These are phyloP conservation scores for Arctia plantaginis DNA, from an alignment of 2,888 invertebrate genomes.

Conservation along the genomic window DNA sequence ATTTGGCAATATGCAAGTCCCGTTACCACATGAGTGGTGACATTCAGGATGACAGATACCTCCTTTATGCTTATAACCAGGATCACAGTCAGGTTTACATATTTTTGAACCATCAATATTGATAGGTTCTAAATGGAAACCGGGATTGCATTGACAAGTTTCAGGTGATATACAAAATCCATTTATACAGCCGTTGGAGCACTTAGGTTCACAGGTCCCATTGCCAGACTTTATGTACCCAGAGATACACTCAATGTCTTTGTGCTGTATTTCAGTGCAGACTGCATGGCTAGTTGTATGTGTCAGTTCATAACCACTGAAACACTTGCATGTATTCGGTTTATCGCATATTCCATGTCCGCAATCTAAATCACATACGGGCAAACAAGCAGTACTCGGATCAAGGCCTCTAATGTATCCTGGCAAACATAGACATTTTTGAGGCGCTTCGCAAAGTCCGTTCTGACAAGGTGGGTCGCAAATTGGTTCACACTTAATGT, in stretches of 20 bases:
- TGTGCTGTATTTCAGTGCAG: not conserved
- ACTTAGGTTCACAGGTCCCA: slow-evolving; percentile 55
- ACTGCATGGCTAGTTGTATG: not conserved
- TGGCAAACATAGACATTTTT: slow-evolving; percentile 34
- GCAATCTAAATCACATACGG: slow-evolving; percentile 44
- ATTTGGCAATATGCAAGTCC: slow-evolving; percentile 54
- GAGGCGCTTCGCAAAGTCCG: slow-evolving; percentile 53
- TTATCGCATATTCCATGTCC: slow-evolving; percentile 53
- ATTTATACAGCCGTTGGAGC: slow-evolving; percentile 76
- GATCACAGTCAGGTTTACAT: slow-evolving; percentile 1
- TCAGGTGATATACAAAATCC: slow-evolving; percentile 81
- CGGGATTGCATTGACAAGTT: slow-evolving; percentile 73
- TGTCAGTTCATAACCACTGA: slow-evolving; percentile 15
- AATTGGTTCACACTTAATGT: not conserved
- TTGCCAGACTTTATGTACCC: slow-evolving; percentile 48
- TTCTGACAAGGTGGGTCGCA: slow-evolving; percentile 52
- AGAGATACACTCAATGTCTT: slow-evolving; percentile 12
- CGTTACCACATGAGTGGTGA: slow-evolving; percentile 50
- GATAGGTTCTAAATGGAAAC: not conserved
- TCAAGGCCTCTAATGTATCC: slow-evolving; percentile 26
- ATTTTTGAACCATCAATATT: not conserved
- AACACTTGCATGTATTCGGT: slow-evolving; percentile 59
- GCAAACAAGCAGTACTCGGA: slow-evolving; percentile 27
- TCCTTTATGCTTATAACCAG: slow-evolving; percentile 4
- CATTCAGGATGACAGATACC: slow-evolving; percentile 39